Evolutionary conservation across 2,113 vertebrate species (phyloP), one percentile per base, ranked within the genome.

Genomic region (Martes martes): DNA sequence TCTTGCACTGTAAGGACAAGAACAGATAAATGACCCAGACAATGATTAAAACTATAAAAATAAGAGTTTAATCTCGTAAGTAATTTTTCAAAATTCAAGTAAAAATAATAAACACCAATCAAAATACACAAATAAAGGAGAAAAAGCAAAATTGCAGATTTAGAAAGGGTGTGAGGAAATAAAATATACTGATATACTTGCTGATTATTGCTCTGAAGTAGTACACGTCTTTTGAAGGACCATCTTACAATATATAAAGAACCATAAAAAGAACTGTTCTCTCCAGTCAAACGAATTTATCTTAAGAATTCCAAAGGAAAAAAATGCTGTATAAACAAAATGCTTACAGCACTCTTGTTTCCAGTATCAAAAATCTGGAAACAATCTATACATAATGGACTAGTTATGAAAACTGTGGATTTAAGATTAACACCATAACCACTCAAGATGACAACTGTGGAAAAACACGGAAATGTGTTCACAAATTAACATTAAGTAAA

Each of bases 51-150:
- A 82, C 47, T 24, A 69, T 76, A 23, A 84, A 90, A 79, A 36
- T 71, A 47, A 76, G 21, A 93, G 23, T 87, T 74, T 7, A 45
- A 86, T 21, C 21, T 89, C 16, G 21, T 42, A 33, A 79, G 63
- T 36, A 57, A 59, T 63, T 95, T 74, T 74, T 86, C 19, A 80
- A 95, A 90, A 86, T 74, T 67, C 73, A 86, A 81, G 55, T 57
- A 74, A 90, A 74, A 92, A 73, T 31, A 96, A 61, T 57, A 95
- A 73, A 94, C 24, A 73, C 9, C 65, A 90, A 76, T 45, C 65
- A 69, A 93, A 91, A 78, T 79, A 45, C 11, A 73, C 84, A 95
- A 83, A 92, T 81, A 83, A 93, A 93, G 39, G 33, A 55, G 61
- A 92, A 76, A 90, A 93, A n/a, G 4, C 16, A 78, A 94, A 93